These are phyloP conservation scores for Poecile montanus DNA, from an alignment of 2,797 vertebrate species.

Conservation along the genomic window DNA sequence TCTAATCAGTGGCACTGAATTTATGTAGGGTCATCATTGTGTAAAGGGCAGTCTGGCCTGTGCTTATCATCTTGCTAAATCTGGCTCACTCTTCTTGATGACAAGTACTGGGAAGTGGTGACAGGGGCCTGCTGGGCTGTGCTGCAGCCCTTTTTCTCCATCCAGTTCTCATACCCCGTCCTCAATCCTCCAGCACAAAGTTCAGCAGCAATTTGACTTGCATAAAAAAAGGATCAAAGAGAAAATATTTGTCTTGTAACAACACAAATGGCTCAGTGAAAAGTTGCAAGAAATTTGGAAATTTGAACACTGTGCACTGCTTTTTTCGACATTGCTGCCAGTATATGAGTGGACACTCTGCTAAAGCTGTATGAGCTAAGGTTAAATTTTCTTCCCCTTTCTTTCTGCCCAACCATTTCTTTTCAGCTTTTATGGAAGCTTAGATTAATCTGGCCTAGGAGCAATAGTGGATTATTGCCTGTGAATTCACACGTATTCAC, in stretches of 20 bases:
- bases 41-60: background rate
- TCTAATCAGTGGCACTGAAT: background rate
- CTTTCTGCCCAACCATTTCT: background rate
- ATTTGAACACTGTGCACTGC: background rate
- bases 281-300: background rate
- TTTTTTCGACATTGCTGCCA: background rate
- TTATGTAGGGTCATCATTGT: background rate
- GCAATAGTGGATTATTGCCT: background rate
- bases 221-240: background rate
- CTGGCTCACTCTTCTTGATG: background rate
- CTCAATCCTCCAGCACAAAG: background rate
- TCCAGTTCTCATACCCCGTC: background rate
- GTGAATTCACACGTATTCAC: background rate
- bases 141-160: background rate
- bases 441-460: background rate
- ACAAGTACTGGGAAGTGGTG: background rate
- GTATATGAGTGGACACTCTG: background rate
- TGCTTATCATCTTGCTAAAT: background rate
- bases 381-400: background rate
- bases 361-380: background rate
- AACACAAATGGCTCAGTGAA: background rate
- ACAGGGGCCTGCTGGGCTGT: rapidly evolving
- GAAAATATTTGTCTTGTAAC: background rate
- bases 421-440: background rate
- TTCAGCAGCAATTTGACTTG: background rate